These are phyloP conservation scores for Drosophila kambysellisi DNA, from an alignment of 2,888 invertebrate genomes.

Conservation along the genomic window DNA sequence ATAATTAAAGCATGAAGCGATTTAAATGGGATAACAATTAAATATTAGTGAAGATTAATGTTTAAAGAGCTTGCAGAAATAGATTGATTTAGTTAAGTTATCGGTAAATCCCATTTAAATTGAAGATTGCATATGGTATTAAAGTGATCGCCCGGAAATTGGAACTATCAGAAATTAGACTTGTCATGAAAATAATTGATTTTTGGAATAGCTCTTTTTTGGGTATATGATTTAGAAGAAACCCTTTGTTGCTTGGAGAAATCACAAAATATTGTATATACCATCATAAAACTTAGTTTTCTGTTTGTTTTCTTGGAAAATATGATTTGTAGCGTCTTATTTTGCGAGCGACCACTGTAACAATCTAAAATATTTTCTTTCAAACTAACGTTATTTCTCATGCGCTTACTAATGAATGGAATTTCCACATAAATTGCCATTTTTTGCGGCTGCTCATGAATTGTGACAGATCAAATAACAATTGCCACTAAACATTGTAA, in stretches of 20 bases:
- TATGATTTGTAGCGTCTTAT: neutral
- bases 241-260: neutral
- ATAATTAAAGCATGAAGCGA: constrained; percentile 4
- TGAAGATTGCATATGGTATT: neutral
- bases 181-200: neutral
- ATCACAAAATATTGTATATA: neutral
- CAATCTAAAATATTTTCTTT: constrained; percentile 11
- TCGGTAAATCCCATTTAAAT: neutral
- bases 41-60: neutral
- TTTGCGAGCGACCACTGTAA: neutral
- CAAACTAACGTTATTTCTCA: constrained; percentile 60
- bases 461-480: constrained; percentile 45
- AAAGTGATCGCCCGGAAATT: neutral
- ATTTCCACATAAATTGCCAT: constrained; percentile 83
- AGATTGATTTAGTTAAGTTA: neutral
- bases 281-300: neutral
- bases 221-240: neutral
- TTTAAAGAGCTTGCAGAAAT: neutral
- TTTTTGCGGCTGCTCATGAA: constrained; percentile 86
- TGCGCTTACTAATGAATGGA: constrained; percentile 62
- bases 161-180: neutral
- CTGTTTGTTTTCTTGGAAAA: neutral
- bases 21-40: constrained; percentile 1
- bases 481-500: constrained; percentile 20
- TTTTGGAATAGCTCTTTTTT: neutral